phyloP scores from a whole-genome alignment of 2,113 vertebrate genomes.

The Pelobates fuscus region DNA sequence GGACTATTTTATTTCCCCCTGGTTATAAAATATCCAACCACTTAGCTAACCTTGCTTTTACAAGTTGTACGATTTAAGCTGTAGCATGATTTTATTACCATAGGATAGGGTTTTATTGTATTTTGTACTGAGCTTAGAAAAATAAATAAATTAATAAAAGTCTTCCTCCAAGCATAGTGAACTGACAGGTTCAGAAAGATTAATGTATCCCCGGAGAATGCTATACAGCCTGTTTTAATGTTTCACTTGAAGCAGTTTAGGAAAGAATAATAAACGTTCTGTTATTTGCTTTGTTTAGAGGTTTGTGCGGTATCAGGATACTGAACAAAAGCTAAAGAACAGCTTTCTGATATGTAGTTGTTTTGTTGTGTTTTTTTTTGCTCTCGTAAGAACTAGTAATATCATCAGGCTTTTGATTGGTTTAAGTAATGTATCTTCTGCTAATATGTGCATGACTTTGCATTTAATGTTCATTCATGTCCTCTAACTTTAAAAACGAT shows the following conservation, averaged over 20 bases:
- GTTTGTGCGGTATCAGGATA: conserved; percentile 36
- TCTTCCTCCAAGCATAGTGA: conserved; percentile 39
- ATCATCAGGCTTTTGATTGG: background rate
- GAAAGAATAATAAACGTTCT: conserved; percentile 44
- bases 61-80: conserved; percentile 45
- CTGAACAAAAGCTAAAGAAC: conserved; percentile 5
- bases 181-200: conserved; percentile 47
- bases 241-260: conserved; percentile 50
- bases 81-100: conserved; percentile 48
- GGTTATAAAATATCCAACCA: conserved; percentile 37
- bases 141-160: background rate
- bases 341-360: background rate
- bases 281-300: conserved; percentile 33
- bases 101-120: conserved; percentile 45
- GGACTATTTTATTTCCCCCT: conserved; percentile 23
- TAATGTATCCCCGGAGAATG: conserved; percentile 44
- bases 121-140: conserved; percentile 34
- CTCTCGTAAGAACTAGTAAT: conserved; percentile 5
- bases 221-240: conserved; percentile 45
- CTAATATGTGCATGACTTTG: background rate
- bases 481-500: background rate
- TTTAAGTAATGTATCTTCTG: conserved; percentile 9
- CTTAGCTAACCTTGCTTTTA: conserved; percentile 42
- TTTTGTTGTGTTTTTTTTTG: conserved; percentile 16
- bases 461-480: too few relatives aligned